A percentile compares a stretch with the other conserved stretches of the same genome.
These are phyloP conservation scores for Amblyornis subalaris DNA, from an alignment of 2,113 vertebrate genomes.

Conservation along the genomic window DNA sequence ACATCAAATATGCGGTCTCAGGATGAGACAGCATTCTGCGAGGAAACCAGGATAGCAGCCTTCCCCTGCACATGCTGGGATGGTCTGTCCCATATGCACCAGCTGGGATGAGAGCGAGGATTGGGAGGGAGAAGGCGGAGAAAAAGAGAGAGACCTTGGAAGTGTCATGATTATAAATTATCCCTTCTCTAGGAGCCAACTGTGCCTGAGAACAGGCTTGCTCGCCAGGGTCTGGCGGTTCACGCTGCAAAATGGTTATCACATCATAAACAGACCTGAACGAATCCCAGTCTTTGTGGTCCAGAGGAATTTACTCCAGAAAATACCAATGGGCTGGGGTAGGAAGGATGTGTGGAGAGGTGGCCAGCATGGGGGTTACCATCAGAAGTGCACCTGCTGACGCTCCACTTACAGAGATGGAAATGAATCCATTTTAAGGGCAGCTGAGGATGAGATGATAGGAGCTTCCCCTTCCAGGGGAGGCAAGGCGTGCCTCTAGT, in stretches of 20 bases:
- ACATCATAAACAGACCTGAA: not conserved
- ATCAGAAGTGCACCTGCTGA: not conserved
- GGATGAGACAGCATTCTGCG: slow-evolving; percentile 5
- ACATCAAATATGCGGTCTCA: not conserved
- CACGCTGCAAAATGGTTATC: not conserved
- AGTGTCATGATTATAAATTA: not conserved
- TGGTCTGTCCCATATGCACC: not conserved
- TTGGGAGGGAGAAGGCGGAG: not conserved
- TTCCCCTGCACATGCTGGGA: not conserved
- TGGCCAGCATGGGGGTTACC: not conserved
- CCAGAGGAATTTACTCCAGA: not conserved
- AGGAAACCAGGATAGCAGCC: not conserved
- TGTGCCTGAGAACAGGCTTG: not conserved
- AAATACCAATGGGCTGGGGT: not conserved
- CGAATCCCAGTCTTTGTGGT: not conserved
- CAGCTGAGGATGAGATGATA: not conserved
- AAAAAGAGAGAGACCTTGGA: not conserved
- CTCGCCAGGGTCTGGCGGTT: rapidly evolving
- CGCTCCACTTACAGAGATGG: not conserved
- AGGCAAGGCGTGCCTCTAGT: not conserved
- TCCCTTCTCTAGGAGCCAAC: not conserved
- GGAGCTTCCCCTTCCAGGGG: not conserved
- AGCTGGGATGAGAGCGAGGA: not conserved
- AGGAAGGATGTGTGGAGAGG: rapidly evolving
- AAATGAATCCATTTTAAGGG: not conserved